These are phyloP conservation scores for Dendrocincla tyrannina DNA, from an alignment of 2,797 vertebrate species.

Conservation along the genomic window DNA sequence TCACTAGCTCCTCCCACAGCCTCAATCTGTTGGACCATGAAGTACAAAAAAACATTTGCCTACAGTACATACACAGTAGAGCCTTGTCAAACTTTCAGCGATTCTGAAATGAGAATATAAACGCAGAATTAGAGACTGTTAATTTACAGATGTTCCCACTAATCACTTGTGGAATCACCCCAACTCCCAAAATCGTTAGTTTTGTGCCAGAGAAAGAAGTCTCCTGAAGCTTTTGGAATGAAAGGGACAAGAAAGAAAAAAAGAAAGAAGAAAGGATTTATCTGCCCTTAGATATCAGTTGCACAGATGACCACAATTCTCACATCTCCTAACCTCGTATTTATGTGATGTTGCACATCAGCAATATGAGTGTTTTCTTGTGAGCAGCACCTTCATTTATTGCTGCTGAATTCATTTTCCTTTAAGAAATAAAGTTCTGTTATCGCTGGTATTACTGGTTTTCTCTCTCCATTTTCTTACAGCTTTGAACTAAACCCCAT, in stretches of 20 bases:
- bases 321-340: background rate
- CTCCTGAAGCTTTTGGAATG: background rate
- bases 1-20: background rate
- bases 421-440: background rate
- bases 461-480: background rate
- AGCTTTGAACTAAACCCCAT: background rate
- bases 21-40: background rate
- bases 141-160: background rate
- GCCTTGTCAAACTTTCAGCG: background rate
- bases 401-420: background rate
- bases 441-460: background rate
- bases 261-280: background rate
- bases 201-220: background rate
- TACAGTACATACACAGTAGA: background rate
- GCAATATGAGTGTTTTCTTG: background rate
- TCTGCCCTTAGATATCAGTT: background rate
- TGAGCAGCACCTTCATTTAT: background rate
- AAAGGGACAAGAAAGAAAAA: background rate
- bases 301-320: background rate
- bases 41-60: background rate
- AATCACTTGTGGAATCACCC: background rate
- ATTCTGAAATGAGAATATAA: background rate
- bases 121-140: background rate
- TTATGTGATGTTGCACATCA: background rate
- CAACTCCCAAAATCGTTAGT: background rate